A percentile compares a stretch with the other conserved stretches of the same genome.
Conservation (phyloP, 1,140 invertebrate genomes). For the Amyelois transitella region DNA sequence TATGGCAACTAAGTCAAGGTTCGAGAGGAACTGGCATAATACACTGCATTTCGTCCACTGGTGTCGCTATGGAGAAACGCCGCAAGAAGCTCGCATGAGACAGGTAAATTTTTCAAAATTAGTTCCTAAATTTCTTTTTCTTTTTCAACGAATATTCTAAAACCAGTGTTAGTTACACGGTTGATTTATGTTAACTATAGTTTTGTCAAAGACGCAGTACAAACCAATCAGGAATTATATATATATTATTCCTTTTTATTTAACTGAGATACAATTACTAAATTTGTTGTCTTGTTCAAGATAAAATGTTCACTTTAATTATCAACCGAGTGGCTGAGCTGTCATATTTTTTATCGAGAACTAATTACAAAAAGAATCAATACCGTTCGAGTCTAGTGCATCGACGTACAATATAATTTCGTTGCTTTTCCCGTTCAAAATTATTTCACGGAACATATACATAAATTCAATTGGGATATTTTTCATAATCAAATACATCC, state of each 20-base stretch:
- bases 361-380: too few species aligned
- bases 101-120: conserved; percentile 67
- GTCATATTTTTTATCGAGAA: too few species aligned
- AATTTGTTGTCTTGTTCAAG: too few species aligned
- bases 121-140: neutral
- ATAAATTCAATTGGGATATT: neutral
- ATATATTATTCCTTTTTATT: too few species aligned
- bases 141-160: conserved; percentile 26
- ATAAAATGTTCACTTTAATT: too few species aligned
- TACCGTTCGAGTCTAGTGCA: too few species aligned
- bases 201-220: too few species aligned
- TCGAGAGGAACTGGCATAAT: conserved; percentile 79
- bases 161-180: conserved; percentile 18
- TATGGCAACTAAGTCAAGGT: conserved; percentile 72
- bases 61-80: conserved; percentile 79
- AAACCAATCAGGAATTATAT: too few species aligned
- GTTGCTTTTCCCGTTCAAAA: neutral
- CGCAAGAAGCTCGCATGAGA: conserved; percentile 78
- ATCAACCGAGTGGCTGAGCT: too few species aligned
- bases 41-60: conserved; percentile 81
- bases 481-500: too few species aligned
- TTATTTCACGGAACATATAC: neutral
- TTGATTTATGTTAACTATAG: neutral
- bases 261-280: too few species aligned
- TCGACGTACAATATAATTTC: too few species aligned